Percentiles rank a stretch among this genome's conserved stretches.
These are phyloP conservation scores for Cantharis nigra DNA, from an alignment of 2,888 invertebrate genomes.

Conservation along the genomic window DNA sequence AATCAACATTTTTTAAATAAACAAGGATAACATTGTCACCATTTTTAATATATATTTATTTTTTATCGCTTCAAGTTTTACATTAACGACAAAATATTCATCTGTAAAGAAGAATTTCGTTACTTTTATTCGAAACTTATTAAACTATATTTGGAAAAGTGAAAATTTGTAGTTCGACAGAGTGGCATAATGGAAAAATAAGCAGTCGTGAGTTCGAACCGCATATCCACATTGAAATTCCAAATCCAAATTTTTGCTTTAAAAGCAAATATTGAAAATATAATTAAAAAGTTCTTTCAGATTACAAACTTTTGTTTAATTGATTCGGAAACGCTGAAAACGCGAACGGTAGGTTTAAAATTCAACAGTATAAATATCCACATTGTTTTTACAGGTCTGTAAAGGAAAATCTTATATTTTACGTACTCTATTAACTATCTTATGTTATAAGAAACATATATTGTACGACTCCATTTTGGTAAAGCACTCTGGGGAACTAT, in stretches of 20 bases:
- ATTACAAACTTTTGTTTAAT: background rate
- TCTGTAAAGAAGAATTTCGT: background rate
- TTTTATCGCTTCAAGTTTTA: background rate
- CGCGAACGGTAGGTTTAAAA: background rate
- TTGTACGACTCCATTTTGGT: conserved; percentile 14
- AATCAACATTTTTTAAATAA: background rate
- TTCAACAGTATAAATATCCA: background rate
- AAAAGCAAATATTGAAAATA: background rate
- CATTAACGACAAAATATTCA: background rate
- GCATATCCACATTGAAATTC: background rate
- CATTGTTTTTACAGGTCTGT: background rate
- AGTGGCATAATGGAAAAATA: background rate
- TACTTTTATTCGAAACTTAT: background rate
- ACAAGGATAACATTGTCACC: conserved; percentile 1
- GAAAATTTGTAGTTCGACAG: background rate
- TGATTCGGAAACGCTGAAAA: background rate
- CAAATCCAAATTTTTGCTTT: background rate
- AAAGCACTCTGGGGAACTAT: conserved; percentile 15
- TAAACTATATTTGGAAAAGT: background rate
- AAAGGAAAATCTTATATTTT: background rate
- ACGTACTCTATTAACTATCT: conserved; percentile 9
- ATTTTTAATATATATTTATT: background rate
- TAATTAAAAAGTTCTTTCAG: background rate
- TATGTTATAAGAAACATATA: conserved; percentile 17
- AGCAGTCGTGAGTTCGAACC: background rate